Percentiles rank a stretch among this genome's conserved stretches.
Evolutionary conservation across 2,797 vertebrate genomes (phyloP).

Genomic region (Melopsittacus undulatus): DNA sequence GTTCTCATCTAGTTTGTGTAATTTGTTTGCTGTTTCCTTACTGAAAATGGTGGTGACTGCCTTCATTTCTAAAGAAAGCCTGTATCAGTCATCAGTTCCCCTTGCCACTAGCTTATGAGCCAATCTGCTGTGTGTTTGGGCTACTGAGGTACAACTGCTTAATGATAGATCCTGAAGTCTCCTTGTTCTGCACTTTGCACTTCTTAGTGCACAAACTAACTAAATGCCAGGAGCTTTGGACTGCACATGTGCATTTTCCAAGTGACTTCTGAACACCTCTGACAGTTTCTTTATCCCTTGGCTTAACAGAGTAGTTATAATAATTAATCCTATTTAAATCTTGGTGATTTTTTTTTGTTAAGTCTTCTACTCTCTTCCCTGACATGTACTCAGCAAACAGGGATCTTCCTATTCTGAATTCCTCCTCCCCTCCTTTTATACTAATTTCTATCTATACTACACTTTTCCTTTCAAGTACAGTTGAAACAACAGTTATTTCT

Average conservation of each 20-base stretch:
- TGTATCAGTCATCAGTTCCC: not conserved
- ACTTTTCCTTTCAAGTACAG: not conserved
- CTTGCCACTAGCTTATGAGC: not conserved
- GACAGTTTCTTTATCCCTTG: not conserved
- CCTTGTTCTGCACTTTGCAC: not conserved
- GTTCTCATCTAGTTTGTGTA: not conserved
- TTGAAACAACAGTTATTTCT: not conserved
- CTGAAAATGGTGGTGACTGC: not conserved
- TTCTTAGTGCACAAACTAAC: not conserved
- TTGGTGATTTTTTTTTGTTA: not conserved
- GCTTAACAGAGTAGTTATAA: not conserved
- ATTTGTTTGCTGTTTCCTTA: not conserved
- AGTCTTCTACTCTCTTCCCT: not conserved
- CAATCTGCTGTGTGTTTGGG: not conserved
- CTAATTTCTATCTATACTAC: not conserved
- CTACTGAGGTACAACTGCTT: not conserved
- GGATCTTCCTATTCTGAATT: not conserved
- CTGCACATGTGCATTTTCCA: not conserved
- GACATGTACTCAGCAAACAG: not conserved
- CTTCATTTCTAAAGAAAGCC: not conserved
- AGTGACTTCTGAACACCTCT: not conserved
- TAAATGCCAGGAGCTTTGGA: not conserved
- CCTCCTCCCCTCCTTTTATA: not conserved
- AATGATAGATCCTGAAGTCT: not conserved
- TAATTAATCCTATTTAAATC: not conserved